Percentiles rank a stretch among this genome's conserved stretches.
phyloP scores from a whole-genome alignment of 2,113 vertebrate genomes.

The Asarcornis scutulata region DNA sequence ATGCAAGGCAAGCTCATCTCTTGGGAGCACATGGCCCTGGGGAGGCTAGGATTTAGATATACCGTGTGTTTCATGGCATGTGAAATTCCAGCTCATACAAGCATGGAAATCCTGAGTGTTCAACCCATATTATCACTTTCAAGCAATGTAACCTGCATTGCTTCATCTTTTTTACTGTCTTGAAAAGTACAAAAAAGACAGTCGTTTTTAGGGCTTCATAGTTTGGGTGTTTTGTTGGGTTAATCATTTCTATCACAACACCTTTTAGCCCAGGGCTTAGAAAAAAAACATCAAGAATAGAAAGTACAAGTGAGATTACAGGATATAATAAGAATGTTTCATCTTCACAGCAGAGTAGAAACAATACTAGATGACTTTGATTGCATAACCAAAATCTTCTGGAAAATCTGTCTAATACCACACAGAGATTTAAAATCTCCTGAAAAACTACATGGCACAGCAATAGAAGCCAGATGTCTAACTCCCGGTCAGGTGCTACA shows the following conservation, averaged over 20 bases:
- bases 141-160: neutral
- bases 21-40: neutral
- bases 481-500: neutral
- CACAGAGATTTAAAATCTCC: slow-evolving; percentile 19
- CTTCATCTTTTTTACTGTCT: neutral
- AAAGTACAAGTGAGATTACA: slow-evolving; percentile 42
- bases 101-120: neutral
- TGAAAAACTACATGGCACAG: neutral
- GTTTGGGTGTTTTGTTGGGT: neutral
- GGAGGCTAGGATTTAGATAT: neutral
- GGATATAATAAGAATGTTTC: slow-evolving; percentile 8
- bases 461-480: neutral
- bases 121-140: neutral
- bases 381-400: slow-evolving; percentile 41
- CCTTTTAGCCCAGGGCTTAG: slow-evolving; percentile 19
- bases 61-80: neutral
- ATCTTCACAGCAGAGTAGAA: neutral
- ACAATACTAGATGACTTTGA: slow-evolving; percentile 15
- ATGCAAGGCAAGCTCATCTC: neutral
- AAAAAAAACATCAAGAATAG: slow-evolving; percentile 11
- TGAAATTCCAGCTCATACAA: slow-evolving; percentile 2
- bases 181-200: neutral
- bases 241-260: neutral
- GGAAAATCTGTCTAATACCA: slow-evolving; percentile 15
- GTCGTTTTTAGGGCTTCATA: neutral